These are phyloP conservation scores for Oreochromis mossambicus DNA, from an alignment of 2,797 vertebrate species.

Conservation along the genomic window DNA sequence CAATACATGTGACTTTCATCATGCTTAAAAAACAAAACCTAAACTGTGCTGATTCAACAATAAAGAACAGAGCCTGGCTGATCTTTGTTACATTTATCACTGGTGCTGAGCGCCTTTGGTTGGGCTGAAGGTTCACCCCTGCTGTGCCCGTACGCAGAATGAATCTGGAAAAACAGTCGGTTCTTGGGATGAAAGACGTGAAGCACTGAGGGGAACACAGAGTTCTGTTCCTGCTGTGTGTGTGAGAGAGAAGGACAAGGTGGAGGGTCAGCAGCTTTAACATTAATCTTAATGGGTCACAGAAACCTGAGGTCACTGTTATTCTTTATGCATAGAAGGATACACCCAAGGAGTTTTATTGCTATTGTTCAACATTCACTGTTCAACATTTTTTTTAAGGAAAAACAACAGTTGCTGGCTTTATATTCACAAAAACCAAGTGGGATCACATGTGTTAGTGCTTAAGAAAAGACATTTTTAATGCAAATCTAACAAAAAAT, in stretches of 20 bases:
- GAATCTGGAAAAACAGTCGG: conserved; percentile 42
- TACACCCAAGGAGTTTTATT: background rate
- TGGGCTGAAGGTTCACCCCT: background rate
- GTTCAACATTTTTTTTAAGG: background rate
- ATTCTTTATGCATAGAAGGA: conserved; percentile 2
- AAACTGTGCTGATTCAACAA: rapidly evolving
- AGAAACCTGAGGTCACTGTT: conserved; percentile 14
- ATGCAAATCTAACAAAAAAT: background rate
- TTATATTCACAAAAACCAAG: background rate
- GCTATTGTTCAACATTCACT: background rate
- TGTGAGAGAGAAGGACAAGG: background rate
- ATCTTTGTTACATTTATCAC: background rate
- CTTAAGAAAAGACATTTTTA: background rate
- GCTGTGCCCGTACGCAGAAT: background rate
- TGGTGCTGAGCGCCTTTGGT: rapidly evolving
- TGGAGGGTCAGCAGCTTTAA: conserved; percentile 5
- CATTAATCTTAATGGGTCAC: conserved; percentile 34
- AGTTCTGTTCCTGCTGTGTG: conserved; percentile 32
- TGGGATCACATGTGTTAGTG: background rate
- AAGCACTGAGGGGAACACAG: conserved; percentile 39
- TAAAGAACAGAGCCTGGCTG: background rate
- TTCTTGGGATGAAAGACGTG: conserved; percentile 47
- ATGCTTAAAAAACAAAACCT: background rate
- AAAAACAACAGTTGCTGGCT: background rate
- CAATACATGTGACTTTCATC: background rate